Conservation (phyloP, 2,797 vertebrate genomes). For the Gymnoscopelus microlampas region DNA sequence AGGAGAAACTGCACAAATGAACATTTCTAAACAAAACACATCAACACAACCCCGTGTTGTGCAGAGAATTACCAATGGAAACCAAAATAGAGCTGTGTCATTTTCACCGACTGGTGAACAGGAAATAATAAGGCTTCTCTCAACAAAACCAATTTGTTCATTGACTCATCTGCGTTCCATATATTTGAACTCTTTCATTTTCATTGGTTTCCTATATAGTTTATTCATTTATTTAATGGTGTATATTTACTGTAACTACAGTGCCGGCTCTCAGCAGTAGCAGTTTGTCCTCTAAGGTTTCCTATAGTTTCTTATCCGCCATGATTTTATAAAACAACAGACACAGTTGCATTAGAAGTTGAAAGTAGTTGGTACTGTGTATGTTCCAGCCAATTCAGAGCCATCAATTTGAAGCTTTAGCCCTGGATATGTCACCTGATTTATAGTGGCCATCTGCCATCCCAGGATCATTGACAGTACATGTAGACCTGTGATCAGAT, state of each 20-base stretch:
- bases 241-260: constrained; percentile 42
- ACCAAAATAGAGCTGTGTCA: constrained; percentile 68
- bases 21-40: no score
- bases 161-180: constrained; percentile 68
- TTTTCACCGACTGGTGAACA: constrained; percentile 69
- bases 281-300: constrained; percentile 38
- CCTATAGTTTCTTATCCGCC: constrained; percentile 15
- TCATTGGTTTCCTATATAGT: constrained; percentile 53
- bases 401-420: constrained; percentile 47
- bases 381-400: constrained; percentile 32
- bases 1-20: no score
- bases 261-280: constrained; percentile 33
- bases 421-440: constrained; percentile 46
- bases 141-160: constrained; percentile 75
- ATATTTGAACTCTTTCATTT: constrained; percentile 62
- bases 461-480: constrained; percentile 10
- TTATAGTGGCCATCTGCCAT: constrained; percentile 15
- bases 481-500: constrained; percentile 14
- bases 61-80: constrained; percentile 63
- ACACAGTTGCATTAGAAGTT: constrained; percentile 30
- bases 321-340: constrained; percentile 51
- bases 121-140: constrained; percentile 44
- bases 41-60: constrained; percentile 48
- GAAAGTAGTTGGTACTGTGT: constrained; percentile 39
- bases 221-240: constrained; percentile 14